Percentiles rank a stretch among this genome's conserved stretches.
Conservation (phyloP, 2,113 vertebrate species). For the Ochotona curzoniae region DNA sequence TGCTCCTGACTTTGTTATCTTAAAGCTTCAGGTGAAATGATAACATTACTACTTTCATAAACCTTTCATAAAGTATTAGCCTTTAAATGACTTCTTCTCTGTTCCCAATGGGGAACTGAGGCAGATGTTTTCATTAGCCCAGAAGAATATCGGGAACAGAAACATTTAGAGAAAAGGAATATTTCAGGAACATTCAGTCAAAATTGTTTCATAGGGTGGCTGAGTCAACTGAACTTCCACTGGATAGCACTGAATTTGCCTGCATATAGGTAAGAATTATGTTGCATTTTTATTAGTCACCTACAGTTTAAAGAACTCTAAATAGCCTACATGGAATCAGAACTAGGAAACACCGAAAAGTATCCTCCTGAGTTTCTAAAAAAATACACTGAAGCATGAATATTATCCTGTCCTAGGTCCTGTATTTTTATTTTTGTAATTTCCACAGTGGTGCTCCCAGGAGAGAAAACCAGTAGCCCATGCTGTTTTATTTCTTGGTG, state of each 20-base stretch:
- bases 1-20: background rate
- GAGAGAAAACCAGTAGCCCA: background rate
- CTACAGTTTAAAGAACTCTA: background rate
- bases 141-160: background rate
- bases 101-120: background rate
- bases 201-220: background rate
- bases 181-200: background rate
- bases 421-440: background rate
- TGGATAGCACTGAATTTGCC: background rate
- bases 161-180: background rate
- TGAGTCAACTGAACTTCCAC: background rate
- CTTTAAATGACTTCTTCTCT: background rate
- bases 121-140: background rate
- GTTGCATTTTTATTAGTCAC: background rate
- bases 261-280: background rate
- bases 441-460: background rate
- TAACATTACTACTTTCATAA: background rate
- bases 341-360: background rate
- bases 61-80: background rate
- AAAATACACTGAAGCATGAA: background rate
- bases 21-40: background rate
- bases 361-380: background rate
- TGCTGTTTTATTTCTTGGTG: background rate
- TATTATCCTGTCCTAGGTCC: background rate
- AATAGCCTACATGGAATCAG: background rate